Evolutionary conservation across 2,888 invertebrate genomes (phyloP), one percentile per base, ranked within the genome.

Genomic region (Brachylomia viminalis): DNA sequence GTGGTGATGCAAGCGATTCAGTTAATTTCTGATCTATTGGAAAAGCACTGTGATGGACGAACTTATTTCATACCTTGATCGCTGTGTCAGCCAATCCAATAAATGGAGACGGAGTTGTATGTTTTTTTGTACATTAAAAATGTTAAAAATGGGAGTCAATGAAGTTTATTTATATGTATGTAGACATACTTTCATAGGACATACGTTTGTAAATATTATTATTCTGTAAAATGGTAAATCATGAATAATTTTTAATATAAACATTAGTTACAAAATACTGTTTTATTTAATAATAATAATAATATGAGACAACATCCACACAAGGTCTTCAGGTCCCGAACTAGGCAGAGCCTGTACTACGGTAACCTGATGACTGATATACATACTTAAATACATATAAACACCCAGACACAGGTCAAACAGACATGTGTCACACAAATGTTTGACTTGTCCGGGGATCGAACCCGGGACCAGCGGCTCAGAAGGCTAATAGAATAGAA

Each of bases 191-290:
- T 94, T 95, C 92, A 90, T 96, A 96, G 95, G 88, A 94, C 91
- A 91, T 95, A 95, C 92, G 94, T 94, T 96, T 96, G 96, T 96
- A 96, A 96, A 96, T 96, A 96, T 95, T 93, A 95, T 94, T 94
- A 95, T 91, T 94, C 93, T 95, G 96, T 96, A 96, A 96, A 96
- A 95, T 96, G 96, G 92, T 95, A 96, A 96, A 96, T 96, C 96
- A 96, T 95, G 94, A 95, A 96, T 96, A 95, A 95, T 95, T 95
- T 95, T 95, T 93, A 94, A 94, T 95, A 96, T 96, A 96, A 96
- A 96, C 91, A 94, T 93, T 96, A 96, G 95, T 96, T 95, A 95
- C 93, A 95, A 80, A 94, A 92, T 94, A 92, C 93, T 94, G 95
- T 96, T 96, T 96, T 93, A 95, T n/a, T n/a, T n/a, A n/a, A n/a